Base-by-base conservation (phyloP, 1,140 invertebrate species). In the Euwallacea similis region DNA sequence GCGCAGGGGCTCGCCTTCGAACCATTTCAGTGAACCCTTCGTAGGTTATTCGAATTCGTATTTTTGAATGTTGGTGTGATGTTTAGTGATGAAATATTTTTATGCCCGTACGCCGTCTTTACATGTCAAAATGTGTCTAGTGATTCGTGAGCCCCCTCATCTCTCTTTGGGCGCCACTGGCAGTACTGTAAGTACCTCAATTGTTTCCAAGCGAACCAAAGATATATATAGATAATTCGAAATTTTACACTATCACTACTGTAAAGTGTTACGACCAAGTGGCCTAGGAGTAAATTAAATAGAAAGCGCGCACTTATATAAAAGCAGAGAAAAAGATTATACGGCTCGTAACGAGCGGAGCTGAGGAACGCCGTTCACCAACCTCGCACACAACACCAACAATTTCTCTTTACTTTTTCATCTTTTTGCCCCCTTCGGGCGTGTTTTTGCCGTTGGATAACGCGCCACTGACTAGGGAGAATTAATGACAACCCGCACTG, bases 221-320 rank as follows among this genome's bases (percentile, higher is more conserved):
- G 21, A 33, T 33, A 33, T 33, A 33, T 33, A 33, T 33, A 33
- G 21, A 33, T 33, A 33, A 33, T 33, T 50, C 46, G 46, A 10
- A 50, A 50, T 50, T 50, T 50, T 50, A 50, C 9, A 10, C 2
- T n/a, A 9, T 47, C 46, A 10, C 41, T 53, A 41, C n/a, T 43
- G 55, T 59, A 68, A 68, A 60, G 66, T 68, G 66, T 68, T 68
- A 68, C 66, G 15, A 43, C 21, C 59, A 43, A 61, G 21, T 43
- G 59, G 59, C 9, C 42, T 53, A 46, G 54, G 67, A 75, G 66
- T 73, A 75, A 75, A 73, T 73, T 73, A 74, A 74, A 74, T 74
- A 74, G 73, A 74, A 74, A 74, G 73, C 66, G 73, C 62, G 58
- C 59, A 56, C 67, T 73, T 69, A 73, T 70, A 73, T 70, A 73